Percentiles rank a stretch among this genome's conserved stretches.
Evolutionary conservation across 2,113 vertebrate genomes (phyloP).

Genomic region (Probosciger aterrimus): DNA sequence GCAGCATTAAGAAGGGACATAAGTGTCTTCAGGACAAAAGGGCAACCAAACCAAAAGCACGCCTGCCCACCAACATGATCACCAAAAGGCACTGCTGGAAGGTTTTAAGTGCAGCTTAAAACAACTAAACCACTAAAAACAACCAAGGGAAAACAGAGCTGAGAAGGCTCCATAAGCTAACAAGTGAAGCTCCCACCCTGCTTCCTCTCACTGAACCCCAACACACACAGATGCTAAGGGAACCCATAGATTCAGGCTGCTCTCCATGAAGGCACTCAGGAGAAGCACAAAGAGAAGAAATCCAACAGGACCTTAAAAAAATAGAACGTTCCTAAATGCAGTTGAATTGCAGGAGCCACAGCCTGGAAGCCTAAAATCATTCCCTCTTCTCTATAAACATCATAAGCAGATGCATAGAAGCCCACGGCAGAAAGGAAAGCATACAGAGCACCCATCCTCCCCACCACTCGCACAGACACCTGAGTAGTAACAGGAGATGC

Average conservation of each 20-base stretch:
- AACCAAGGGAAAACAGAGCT: neutral
- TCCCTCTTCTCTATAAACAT: neutral
- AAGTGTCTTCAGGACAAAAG: neutral
- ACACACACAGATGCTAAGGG: neutral
- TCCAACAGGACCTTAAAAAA: rapidly evolving
- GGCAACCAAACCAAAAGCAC: neutral
- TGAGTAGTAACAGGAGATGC: neutral
- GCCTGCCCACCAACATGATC: neutral
- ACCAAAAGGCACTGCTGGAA: neutral
- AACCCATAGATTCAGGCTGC: neutral
- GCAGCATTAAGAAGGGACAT: neutral
- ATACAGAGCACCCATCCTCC: neutral
- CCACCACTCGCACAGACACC: neutral
- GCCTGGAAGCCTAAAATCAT: neutral
- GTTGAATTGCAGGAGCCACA: neutral
- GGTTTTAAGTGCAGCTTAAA: neutral
- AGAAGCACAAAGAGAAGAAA: neutral
- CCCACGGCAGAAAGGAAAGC: neutral
- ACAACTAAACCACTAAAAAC: neutral
- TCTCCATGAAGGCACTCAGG: neutral
- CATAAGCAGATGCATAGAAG: neutral
- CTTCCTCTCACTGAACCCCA: neutral
- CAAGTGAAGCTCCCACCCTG: neutral
- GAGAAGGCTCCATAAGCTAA: neutral
- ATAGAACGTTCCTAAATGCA: neutral